Conservation (phyloP, 92 coral and sea anemone genomes). For the Muricea muricata region DNA sequence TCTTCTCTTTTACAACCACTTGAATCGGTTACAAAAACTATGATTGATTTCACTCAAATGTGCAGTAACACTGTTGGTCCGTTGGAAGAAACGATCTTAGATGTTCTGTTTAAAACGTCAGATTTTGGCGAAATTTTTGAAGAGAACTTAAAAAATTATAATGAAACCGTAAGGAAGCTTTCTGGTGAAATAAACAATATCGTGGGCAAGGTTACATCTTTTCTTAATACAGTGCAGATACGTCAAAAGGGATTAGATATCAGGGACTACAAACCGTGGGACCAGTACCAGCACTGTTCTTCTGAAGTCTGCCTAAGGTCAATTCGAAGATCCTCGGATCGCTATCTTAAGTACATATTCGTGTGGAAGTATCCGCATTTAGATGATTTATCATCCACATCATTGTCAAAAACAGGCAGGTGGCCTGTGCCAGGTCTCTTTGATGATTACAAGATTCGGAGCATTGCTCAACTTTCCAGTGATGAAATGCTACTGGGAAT, state of each 20-base stretch:
- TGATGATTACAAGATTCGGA: constrained; percentile 86
- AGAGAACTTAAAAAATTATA: constrained; percentile 74
- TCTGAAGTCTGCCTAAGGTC: constrained; percentile 78
- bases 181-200: constrained; percentile 70
- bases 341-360: constrained; percentile 77
- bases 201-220: constrained; percentile 71
- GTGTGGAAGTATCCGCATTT: constrained; percentile 92
- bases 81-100: constrained; percentile 76
- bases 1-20: constrained; percentile 78
- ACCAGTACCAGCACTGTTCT: constrained; percentile 85
- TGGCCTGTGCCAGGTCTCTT: constrained; percentile 95
- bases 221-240: constrained; percentile 80
- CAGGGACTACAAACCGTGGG: constrained; percentile 73
- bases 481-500: constrained; percentile 77
- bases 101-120: constrained; percentile 76
- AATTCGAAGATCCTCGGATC: constrained; percentile 80
- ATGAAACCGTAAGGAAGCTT: constrained; percentile 58
- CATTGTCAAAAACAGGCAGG: constrained; percentile 74
- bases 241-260: constrained; percentile 89
- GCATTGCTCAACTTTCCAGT: constrained; percentile 72
- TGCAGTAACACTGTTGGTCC: constrained; percentile 65
- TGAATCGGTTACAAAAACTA: constrained; percentile 65
- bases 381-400: constrained; percentile 92
- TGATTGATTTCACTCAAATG: constrained; percentile 72
- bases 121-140: constrained; percentile 77